Base-by-base conservation (phyloP, 2,797 vertebrate genomes). In the Huso huso region DNA sequence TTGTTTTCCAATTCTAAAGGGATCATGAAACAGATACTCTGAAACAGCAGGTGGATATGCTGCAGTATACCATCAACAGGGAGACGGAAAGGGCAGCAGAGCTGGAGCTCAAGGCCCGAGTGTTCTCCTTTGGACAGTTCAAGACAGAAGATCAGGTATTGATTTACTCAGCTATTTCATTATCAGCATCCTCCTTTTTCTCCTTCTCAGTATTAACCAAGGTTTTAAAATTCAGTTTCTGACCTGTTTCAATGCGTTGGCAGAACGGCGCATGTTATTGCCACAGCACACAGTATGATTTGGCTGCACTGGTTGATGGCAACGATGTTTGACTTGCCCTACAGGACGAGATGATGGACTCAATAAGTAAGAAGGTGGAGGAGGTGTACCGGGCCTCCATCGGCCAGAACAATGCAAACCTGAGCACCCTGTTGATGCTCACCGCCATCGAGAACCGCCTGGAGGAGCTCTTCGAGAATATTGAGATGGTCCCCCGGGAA, bases 361-460 rank as follows among this genome's bases (percentile, higher is more conserved):
- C 79, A 49, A 82, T 98, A 65, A 73, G 84, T 12, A 71, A 70
- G 57, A 98, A 95, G 73, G 94, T 98, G 74, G 69, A 76, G 10
- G 91, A 92, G 9, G 90, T 97, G 49, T 93, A 97, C 66, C 67
- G n/a, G 11, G 74, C 78, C 10, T 98, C 93, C 6, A 83, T 92
- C 10, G 88, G 90, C 0, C 80, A 88, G 67, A 85, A 78, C 0
- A 81, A 85, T 37, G 71, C 86, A 67, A 92, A 87, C 78, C 81
- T 93, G 71, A 85, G 79, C 74, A 89, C 90, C 0, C 23, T 93
- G 71, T 87, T 95, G 82, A 97, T 96, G 90, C 72, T 98, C 49
- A 82, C 75, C 8, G 69, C 81, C 18, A 91, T 98, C 10, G 95
- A 98, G 79, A 87, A 81, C 65, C 78, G 81, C 6, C 69, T 98